Evolutionary conservation across 2,113 vertebrate species (phyloP).

Genomic region (Rhadina sibilatrix): DNA sequence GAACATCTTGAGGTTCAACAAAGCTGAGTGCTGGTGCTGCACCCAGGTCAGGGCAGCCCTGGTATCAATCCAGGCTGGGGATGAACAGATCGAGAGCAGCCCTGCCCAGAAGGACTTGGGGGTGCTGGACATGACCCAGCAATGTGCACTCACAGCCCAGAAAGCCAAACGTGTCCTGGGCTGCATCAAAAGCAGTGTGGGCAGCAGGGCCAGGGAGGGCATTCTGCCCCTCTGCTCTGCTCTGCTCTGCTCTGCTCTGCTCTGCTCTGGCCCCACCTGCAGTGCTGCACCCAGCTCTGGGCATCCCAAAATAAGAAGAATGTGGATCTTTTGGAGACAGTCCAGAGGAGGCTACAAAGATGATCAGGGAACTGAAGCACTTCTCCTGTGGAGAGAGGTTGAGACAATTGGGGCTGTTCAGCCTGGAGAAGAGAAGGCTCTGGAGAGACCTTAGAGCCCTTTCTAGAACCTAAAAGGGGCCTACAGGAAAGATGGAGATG

Average conservation of each 20-base stretch:
- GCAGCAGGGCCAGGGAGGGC: not conserved
- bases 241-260: not conserved
- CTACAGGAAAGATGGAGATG: not conserved
- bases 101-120: not conserved
- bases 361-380: not conserved
- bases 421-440: not conserved
- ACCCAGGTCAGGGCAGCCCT: rapidly evolving
- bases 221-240: not conserved
- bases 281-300: not conserved
- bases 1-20: not conserved
- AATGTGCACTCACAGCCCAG: rapidly evolving
- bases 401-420: not conserved
- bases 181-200: rapidly evolving
- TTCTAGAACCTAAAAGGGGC: not conserved
- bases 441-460: not conserved
- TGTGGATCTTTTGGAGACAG: not conserved
- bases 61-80: not conserved
- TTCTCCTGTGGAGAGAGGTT: not conserved
- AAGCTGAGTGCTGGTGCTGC: not conserved
- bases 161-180: rapidly evolving
- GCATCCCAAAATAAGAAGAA: not conserved
- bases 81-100: not conserved
- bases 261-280: rapidly evolving
- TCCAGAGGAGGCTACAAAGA: not conserved
- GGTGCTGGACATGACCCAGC: not conserved